Evolutionary conservation across 2,888 invertebrate genomes (phyloP).

Genomic region (Ephialtes manifestator): DNA sequence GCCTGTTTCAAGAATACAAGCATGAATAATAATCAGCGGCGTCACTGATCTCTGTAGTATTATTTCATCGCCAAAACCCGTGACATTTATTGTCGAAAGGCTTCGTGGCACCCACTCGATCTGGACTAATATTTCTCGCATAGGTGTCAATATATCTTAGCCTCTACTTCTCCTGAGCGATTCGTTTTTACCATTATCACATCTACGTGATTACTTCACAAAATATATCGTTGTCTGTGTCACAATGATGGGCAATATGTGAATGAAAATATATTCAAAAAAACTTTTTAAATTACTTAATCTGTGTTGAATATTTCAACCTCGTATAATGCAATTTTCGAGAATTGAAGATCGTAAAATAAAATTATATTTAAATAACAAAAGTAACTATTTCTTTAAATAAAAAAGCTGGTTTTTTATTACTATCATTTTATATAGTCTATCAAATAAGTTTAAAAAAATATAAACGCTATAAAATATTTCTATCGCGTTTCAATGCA

Average conservation of each 20-base stretch:
- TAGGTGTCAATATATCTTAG: conserved; percentile 2
- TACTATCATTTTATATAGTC: too few relatives aligned
- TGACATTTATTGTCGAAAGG: conserved; percentile 73
- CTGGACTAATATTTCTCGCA: conserved; percentile 59
- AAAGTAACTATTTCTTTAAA: too few relatives aligned
- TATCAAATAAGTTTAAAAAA: too few relatives aligned
- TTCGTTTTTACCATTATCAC: conserved; percentile 13
- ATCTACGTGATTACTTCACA: neutral
- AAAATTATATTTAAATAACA: too few relatives aligned
- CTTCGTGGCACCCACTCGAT: conserved; percentile 71
- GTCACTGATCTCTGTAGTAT: conserved; percentile 51
- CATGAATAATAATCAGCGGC: conserved; percentile 29
- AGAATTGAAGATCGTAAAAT: too few relatives aligned
- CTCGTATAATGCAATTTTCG: too few relatives aligned
- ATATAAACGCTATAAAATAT: too few relatives aligned
- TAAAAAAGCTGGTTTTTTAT: too few relatives aligned
- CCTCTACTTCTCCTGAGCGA: conserved; percentile 27
- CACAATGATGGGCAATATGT: neutral
- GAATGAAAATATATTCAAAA: neutral
- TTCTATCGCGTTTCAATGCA: too few relatives aligned
- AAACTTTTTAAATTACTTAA: neutral
- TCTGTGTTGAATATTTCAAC: too few relatives aligned
- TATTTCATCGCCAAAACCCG: conserved; percentile 68
- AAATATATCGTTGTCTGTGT: neutral
- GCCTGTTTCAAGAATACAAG: neutral